A percentile compares a stretch with the other conserved stretches of the same genome.
Conservation (phyloP, 2,113 vertebrate species). For the Mustelus asterias region DNA sequence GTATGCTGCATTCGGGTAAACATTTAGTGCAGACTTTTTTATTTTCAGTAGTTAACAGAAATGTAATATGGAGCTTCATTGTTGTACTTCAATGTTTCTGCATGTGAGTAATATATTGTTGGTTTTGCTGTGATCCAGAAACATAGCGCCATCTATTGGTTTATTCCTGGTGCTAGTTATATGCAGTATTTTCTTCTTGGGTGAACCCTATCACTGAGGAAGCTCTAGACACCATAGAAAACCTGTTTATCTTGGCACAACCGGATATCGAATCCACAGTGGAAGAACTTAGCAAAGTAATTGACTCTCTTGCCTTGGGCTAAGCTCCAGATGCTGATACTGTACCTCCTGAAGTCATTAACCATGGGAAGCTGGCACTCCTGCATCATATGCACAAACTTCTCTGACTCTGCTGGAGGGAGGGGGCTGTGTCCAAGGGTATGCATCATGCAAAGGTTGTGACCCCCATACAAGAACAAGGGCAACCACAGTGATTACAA, state of each 20-base stretch:
- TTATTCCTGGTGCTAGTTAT: background rate
- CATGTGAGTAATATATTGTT: constrained; percentile 14
- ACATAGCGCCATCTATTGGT: constrained; percentile 23
- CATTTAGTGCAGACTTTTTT: background rate
- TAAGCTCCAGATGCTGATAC: background rate
- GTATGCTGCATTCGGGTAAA: background rate
- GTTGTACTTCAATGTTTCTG: background rate
- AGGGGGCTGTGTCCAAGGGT: background rate
- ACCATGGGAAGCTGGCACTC: background rate
- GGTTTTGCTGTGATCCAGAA: background rate
- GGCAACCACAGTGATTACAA: background rate
- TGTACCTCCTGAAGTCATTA: background rate
- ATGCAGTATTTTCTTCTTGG: background rate
- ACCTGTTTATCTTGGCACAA: background rate
- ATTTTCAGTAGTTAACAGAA: background rate
- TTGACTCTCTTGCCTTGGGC: background rate
- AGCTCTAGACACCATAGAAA: background rate
- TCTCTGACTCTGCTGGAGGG: background rate
- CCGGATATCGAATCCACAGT: background rate
- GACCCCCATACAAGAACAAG: background rate
- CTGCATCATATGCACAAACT: background rate
- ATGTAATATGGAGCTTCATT: background rate
- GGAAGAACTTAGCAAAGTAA: background rate
- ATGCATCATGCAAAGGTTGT: background rate
- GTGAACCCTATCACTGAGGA: background rate